These are phyloP conservation scores for Zaprionus davidi DNA, from an alignment of 1,140 invertebrate genomes.

Conservation along the genomic window DNA sequence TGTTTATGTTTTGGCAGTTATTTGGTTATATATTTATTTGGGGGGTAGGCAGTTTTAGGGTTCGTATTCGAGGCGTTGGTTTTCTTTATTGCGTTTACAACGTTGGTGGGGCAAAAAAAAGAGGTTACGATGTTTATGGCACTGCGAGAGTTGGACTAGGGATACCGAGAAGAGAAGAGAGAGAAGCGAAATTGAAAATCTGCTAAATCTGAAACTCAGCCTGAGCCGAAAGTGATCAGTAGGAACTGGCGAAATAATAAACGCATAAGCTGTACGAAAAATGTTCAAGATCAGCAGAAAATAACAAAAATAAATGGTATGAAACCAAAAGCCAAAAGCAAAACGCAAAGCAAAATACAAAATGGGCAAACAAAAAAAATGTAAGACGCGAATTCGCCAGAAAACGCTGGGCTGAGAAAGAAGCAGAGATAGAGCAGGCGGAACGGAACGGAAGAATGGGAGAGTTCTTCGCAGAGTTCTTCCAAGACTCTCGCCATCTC, in stretches of 20 bases:
- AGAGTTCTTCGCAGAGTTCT: slow-evolving; percentile 1
- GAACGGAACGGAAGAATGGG: background rate
- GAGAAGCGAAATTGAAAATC: slow-evolving; percentile 5
- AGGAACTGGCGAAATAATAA: slow-evolving; percentile 22
- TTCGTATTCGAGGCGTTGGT: slow-evolving; percentile 63
- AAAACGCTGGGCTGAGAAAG: slow-evolving; percentile 35
- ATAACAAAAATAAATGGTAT: slow-evolving; percentile 27
- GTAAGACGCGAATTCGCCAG: slow-evolving; percentile 42
- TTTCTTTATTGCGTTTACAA: slow-evolving; percentile 48
- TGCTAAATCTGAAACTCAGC: background rate
- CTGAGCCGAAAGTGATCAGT: background rate
- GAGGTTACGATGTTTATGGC: slow-evolving; percentile 69
- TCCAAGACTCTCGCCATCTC: background rate
- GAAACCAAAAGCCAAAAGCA: slow-evolving; percentile 50
- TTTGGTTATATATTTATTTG: slow-evolving; percentile 51
- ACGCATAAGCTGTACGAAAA: slow-evolving; percentile 21
- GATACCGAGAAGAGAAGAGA: slow-evolving; percentile 3
- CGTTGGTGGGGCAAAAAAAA: slow-evolving; percentile 42
- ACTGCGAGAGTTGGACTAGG: slow-evolving; percentile 51
- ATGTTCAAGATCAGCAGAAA: slow-evolving; percentile 45
- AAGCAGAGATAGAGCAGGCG: slow-evolving; percentile 19
- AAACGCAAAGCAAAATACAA: slow-evolving; percentile 21
- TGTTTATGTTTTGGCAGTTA: slow-evolving; percentile 57
- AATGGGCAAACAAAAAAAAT: slow-evolving; percentile 25
- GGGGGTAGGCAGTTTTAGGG: slow-evolving; percentile 66